A percentile compares a stretch with the other conserved stretches of the same genome.
These are phyloP conservation scores for Listronotus bonariensis DNA, from an alignment of 1,140 invertebrate species.

Conservation along the genomic window DNA sequence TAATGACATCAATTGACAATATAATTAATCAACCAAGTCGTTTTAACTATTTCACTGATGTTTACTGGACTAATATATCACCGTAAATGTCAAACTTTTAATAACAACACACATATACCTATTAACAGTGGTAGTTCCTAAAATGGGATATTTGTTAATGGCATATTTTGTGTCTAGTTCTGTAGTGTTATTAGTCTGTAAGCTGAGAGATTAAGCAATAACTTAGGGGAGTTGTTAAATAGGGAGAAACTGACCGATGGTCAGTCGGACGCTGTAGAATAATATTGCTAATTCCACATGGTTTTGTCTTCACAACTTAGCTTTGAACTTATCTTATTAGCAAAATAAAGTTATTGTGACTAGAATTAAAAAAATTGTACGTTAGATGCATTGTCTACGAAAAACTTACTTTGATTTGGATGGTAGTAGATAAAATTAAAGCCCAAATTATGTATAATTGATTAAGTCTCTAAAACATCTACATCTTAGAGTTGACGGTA, in stretches of 20 bases:
- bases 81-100: conserved; percentile 40
- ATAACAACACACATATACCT: conserved; percentile 36
- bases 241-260: conserved; percentile 45
- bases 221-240: conserved; percentile 43
- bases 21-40: not conserved
- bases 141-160: conserved; percentile 47
- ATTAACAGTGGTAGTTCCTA: conserved; percentile 18
- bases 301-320: conserved; percentile 3
- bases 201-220: conserved; percentile 48
- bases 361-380: no score
- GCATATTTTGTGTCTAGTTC: conserved; percentile 44
- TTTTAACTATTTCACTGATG: conserved; percentile 13
- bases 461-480: no score
- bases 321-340: not conserved
- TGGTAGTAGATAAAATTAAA: no score
- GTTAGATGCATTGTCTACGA: no score
- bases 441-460: no score
- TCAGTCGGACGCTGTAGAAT: conserved; percentile 41
- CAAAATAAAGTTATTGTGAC: not conserved
- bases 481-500: no score
- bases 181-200: conserved; percentile 46
- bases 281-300: conserved; percentile 12
- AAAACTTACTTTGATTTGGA: no score
- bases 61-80: conserved; percentile 35
- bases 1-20: no score